Percentiles rank a stretch among this genome's conserved stretches.
Evolutionary conservation across 2,888 invertebrate genomes (phyloP).

Genomic region (Drosophila incognita): DNA sequence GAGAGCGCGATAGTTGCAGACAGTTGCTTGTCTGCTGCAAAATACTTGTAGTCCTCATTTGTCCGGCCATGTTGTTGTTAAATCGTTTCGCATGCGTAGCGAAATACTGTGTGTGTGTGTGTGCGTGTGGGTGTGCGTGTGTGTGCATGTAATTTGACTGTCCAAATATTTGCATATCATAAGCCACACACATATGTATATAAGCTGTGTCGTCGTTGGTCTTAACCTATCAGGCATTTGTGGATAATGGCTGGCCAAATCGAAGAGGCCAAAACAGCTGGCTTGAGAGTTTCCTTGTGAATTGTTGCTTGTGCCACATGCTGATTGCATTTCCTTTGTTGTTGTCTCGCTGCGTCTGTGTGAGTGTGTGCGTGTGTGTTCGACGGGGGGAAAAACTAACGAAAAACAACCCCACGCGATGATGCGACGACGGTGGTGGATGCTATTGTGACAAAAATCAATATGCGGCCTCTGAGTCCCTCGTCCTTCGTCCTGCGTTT

Average conservation of each 20-base stretch:
- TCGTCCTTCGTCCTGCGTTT: slow-evolving; percentile 8
- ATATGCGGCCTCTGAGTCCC: slow-evolving; percentile 41
- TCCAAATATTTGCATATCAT: slow-evolving; percentile 73
- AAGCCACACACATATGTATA: slow-evolving; percentile 37
- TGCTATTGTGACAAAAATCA: slow-evolving; percentile 67
- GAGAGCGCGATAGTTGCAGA: slow-evolving; percentile 15
- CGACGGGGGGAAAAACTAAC: slow-evolving; percentile 61
- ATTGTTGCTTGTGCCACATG: slow-evolving; percentile 25
- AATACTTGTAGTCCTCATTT: slow-evolving; percentile 71
- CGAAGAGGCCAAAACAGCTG: slow-evolving; percentile 62
- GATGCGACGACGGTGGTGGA: slow-evolving; percentile 50
- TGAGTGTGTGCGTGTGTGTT: slow-evolving; percentile 7
- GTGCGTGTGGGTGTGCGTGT: background rate
- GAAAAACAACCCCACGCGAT: slow-evolving; percentile 63
- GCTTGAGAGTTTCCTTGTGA: slow-evolving; percentile 43
- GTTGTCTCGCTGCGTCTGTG: slow-evolving; percentile 26
- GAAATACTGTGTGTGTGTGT: slow-evolving; percentile 22
- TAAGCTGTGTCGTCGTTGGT: slow-evolving; percentile 13
- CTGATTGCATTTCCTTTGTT: slow-evolving; percentile 70
- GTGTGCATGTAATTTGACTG: slow-evolving; percentile 40
- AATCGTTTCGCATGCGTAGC: slow-evolving; percentile 37
- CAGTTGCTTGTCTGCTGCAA: slow-evolving; percentile 49
- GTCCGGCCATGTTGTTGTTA: slow-evolving; percentile 29
- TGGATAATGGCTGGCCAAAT: slow-evolving; percentile 8
- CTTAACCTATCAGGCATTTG: slow-evolving; percentile 2